Conservation (phyloP, 2,888 invertebrate species). For the Tenthredo mesomela region DNA sequence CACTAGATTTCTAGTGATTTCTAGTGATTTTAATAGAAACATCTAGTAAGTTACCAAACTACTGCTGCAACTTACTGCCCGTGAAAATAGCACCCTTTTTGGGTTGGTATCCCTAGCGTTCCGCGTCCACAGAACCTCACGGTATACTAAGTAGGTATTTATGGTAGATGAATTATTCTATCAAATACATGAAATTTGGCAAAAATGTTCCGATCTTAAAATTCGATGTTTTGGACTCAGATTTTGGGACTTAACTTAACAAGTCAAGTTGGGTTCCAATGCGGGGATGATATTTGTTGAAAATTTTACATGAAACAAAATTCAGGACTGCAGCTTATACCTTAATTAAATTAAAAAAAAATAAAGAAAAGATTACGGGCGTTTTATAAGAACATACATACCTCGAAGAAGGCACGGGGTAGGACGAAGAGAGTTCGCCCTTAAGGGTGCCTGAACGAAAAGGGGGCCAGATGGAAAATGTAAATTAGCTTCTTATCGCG, state of each 20-base stretch:
- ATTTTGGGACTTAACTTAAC: not conserved
- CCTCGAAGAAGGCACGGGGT: not conserved
- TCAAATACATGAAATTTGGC: not conserved
- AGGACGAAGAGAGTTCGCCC: not conserved
- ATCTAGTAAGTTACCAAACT: too few species aligned
- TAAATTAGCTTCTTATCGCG: conserved; percentile 52
- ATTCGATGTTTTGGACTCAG: not conserved
- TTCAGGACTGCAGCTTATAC: not conserved
- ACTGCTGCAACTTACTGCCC: too few species aligned
- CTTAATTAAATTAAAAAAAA: not conserved
- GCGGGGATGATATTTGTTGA: not conserved
- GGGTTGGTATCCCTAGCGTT: too few species aligned
- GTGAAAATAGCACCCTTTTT: too few species aligned
- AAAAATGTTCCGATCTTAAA: not conserved
- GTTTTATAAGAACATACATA: not conserved
- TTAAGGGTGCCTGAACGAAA: conserved; percentile 30
- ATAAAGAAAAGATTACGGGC: not conserved
- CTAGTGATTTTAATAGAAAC: too few species aligned
- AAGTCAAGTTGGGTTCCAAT: too few species aligned
- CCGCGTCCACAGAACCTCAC: too few species aligned
- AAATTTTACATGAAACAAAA: not conserved
- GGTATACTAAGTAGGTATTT: too few species aligned
- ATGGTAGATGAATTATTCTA: too few species aligned
- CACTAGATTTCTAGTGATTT: too few species aligned
- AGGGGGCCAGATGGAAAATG: conserved; percentile 49